A percentile compares a stretch with the other conserved stretches of the same genome.
phyloP scores from a whole-genome alignment of 1,140 invertebrate genomes.

The Caerostris extrusa region DNA sequence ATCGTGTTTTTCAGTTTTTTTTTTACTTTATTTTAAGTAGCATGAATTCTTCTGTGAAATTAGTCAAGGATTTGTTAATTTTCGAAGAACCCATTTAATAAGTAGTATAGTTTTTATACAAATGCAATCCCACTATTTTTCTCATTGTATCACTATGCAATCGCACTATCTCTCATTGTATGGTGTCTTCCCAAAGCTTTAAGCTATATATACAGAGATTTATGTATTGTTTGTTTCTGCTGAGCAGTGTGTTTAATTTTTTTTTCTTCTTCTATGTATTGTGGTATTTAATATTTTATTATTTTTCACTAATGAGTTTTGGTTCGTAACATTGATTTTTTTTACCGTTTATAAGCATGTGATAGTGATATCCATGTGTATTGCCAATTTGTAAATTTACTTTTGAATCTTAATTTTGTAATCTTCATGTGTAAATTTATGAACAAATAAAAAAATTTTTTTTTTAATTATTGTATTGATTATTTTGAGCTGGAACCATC shows the following conservation, averaged over 20 bases:
- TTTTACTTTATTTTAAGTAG: too few species aligned
- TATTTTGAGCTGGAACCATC: neutral
- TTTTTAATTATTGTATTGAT: neutral
- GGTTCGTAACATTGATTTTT: constrained; percentile 26
- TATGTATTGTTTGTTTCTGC: constrained; percentile 15
- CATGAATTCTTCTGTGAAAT: too few species aligned
- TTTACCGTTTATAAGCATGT: constrained; percentile 17
- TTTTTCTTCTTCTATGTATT: constrained; percentile 1
- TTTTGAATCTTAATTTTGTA: constrained; percentile 33
- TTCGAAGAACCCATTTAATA: neutral
- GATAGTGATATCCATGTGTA: constrained; percentile 22
- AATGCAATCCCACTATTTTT: too few species aligned
- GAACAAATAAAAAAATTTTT: constrained; percentile 47
- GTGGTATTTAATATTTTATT: constrained; percentile 68
- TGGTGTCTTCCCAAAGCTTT: neutral
- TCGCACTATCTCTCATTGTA: neutral
- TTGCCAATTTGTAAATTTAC: constrained; percentile 54
- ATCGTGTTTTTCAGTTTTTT: neutral
- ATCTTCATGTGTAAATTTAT: neutral
- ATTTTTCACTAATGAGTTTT: constrained; percentile 23
- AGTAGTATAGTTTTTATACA: neutral
- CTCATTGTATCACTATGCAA: too few species aligned
- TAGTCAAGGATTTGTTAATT: too few species aligned
- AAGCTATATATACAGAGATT: neutral
- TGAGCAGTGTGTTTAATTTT: constrained; percentile 44